A percentile compares a stretch with the other conserved stretches of the same genome.
phyloP scores from a whole-genome alignment of 1,140 invertebrate genomes.

The Gonatopus flavifemur region DNA sequence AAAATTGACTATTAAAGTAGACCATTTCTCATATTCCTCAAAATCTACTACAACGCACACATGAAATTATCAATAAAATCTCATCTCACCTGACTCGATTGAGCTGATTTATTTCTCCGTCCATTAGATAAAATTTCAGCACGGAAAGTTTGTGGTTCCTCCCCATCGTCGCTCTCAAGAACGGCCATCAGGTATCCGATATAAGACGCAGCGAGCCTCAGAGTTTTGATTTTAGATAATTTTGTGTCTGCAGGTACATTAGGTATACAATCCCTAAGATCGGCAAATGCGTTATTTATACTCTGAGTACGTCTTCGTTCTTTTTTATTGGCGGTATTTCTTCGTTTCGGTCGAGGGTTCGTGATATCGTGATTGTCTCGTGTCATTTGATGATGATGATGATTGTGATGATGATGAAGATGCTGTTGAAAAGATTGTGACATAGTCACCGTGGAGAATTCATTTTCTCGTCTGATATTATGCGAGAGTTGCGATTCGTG shows the following conservation, averaged over 20 bases:
- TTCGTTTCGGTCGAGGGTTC: conserved; percentile 59
- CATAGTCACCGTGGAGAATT: conserved; percentile 5
- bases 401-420: too few species aligned
- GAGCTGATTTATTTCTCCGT: conserved; percentile 44
- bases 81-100: conserved; percentile 40
- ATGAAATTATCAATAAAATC: too few species aligned
- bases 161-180: conserved; percentile 71
- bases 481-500: conserved; percentile 18
- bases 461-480: conserved; percentile 18
- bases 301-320: conserved; percentile 88
- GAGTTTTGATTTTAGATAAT: conserved; percentile 89
- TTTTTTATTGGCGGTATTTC: conserved; percentile 90
- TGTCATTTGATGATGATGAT: conserved; percentile 16
- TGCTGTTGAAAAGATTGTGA: conserved; percentile 22
- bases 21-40: too few species aligned
- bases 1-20: too few species aligned
- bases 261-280: conserved; percentile 90
- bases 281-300: conserved; percentile 93
- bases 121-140: conserved; percentile 67
- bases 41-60: too few species aligned
- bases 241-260: conserved; percentile 96
- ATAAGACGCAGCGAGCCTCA: conserved; percentile 87
- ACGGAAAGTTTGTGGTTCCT: conserved; percentile 71
- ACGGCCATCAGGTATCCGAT: conserved; percentile 87
- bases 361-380: conserved; percentile 14